These are phyloP conservation scores for Amyelois transitella DNA, from an alignment of 1,140 invertebrate genomes.

Conservation along the genomic window DNA sequence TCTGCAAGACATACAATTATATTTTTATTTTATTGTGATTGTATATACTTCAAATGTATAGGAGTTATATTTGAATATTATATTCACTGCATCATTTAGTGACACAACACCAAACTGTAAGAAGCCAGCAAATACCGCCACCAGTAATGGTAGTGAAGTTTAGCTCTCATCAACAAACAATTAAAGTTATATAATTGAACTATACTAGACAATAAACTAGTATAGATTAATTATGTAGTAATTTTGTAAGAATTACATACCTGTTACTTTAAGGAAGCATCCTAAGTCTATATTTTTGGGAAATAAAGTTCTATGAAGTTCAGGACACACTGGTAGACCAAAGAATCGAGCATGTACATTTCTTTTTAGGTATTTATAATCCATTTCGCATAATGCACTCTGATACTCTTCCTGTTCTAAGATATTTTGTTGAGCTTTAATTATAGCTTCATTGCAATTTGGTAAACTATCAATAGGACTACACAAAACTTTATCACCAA, in stretches of 20 bases:
- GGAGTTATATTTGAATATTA: no score
- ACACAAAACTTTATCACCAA: slow-evolving; percentile 63
- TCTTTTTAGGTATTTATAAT: slow-evolving; percentile 74
- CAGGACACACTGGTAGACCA: slow-evolving; percentile 76
- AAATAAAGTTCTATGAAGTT: slow-evolving; percentile 76
- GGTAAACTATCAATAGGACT: slow-evolving; percentile 63
- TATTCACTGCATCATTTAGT: no score
- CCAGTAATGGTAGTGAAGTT: no score
- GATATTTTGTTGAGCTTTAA: slow-evolving; percentile 77
- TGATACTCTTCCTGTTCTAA: slow-evolving; percentile 59
- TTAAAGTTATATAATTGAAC: no score
- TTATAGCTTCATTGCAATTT: slow-evolving; percentile 77
- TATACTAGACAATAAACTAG: no score
- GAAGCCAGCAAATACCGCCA: no score
- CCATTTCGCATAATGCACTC: slow-evolving; percentile 26
- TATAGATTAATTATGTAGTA: no score
- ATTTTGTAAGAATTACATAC: slow-evolving; percentile 35
- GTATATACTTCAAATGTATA: no score
- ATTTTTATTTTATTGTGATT: no score
- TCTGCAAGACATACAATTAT: no score
- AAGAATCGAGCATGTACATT: slow-evolving; percentile 80
- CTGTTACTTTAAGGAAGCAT: slow-evolving; percentile 79
- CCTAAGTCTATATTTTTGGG: slow-evolving; percentile 81
- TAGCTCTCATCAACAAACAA: no score
- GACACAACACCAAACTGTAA: no score